These are phyloP conservation scores for Hemithea aestivaria DNA, from an alignment of 2,888 invertebrate species.

Conservation along the genomic window DNA sequence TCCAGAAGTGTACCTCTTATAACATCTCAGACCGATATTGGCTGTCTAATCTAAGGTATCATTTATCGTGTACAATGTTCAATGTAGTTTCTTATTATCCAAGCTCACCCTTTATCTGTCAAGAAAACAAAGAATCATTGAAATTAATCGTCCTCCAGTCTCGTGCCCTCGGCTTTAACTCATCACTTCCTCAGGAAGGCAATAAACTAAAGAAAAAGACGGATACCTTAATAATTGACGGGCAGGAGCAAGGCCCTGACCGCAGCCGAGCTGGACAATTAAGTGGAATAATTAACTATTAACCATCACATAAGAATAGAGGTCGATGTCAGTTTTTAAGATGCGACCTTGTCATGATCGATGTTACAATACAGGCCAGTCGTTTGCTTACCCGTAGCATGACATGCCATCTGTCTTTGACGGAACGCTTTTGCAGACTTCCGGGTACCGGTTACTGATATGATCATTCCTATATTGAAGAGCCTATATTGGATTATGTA, in stretches of 20 bases:
- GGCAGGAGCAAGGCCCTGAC: conserved; percentile 64
- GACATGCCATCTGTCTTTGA: conserved; percentile 44
- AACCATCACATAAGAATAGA: conserved; percentile 31
- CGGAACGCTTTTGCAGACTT: conserved; percentile 52
- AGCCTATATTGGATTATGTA: too few species aligned
- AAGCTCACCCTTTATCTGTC: too few species aligned
- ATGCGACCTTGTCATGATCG: conserved; percentile 38
- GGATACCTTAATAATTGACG: conserved; percentile 75
- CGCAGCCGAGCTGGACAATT: conserved; percentile 49
- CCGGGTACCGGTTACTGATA: conserved; percentile 32
- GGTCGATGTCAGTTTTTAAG: conserved; percentile 26
- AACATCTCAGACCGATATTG: conserved; percentile 8
- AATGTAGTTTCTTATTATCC: too few species aligned
- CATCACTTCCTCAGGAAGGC: conserved; percentile 55
- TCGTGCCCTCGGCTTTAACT: conserved; percentile 60
- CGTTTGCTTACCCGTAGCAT: conserved; percentile 37
- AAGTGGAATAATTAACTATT: conserved; percentile 40
- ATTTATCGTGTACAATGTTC: too few species aligned
- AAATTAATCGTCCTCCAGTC: conserved; percentile 37
- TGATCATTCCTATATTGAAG: too few species aligned
- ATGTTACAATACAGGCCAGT: conserved; percentile 26
- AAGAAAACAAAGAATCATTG: conserved; percentile 10
- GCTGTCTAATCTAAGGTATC: too few species aligned
- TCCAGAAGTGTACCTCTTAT: conserved; percentile 3
- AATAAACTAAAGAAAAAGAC: conserved; percentile 71